A percentile compares a stretch with the other conserved stretches of the same genome.
Conservation (phyloP, 2,797 vertebrate genomes). For the Novumbra hubbsi region DNA sequence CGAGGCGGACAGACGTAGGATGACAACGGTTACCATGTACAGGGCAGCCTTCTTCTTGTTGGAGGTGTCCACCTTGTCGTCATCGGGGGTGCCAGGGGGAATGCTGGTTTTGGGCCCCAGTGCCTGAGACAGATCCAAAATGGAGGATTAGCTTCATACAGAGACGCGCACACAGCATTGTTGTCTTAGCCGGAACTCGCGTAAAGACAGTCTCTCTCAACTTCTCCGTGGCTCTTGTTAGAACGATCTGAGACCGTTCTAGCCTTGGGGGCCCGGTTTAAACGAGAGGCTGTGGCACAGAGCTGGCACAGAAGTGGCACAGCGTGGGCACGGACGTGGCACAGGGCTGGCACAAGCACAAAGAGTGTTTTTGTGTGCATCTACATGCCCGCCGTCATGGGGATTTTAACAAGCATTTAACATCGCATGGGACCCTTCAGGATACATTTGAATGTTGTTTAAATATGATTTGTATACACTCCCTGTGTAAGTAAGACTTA, state of each 20-base stretch:
- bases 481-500: background rate
- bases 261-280: constrained; percentile 41
- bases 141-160: background rate
- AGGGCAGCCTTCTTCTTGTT: constrained; percentile 75
- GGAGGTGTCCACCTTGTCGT: constrained; percentile 60
- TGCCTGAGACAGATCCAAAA: constrained; percentile 50
- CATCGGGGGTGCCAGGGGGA: constrained; percentile 59
- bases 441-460: background rate
- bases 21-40: constrained; percentile 69
- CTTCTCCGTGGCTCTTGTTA: constrained; percentile 18
- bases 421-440: background rate
- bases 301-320: constrained; percentile 32
- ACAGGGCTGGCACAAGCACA: constrained; percentile 18
- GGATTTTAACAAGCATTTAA: constrained; percentile 14
- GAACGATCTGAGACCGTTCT: constrained; percentile 21
- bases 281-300: constrained; percentile 38
- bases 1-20: background rate
- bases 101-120: constrained; percentile 69
- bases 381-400: constrained; percentile 45
- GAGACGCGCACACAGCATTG: background rate
- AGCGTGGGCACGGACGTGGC: no score
- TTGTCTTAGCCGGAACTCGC: background rate
- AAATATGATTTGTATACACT: background rate
- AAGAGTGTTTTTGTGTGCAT: constrained; percentile 40
- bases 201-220: background rate